Base-by-base conservation (phyloP, 2,113 vertebrate genomes). In the Grallaria varia region DNA sequence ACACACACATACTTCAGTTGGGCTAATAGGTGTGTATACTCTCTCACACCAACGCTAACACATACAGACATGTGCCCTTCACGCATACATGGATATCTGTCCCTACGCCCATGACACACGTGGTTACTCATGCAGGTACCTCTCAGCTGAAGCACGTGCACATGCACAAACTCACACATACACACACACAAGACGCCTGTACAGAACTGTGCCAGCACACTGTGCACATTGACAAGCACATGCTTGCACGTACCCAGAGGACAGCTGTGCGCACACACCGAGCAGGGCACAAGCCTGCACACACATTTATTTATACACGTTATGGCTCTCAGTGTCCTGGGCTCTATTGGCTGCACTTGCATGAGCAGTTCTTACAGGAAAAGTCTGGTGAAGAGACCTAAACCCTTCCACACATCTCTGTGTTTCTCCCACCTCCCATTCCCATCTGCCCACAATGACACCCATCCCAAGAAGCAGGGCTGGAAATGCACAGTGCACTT, bases 401-500 rank as follows among this genome's bases (percentile, higher is more conserved):
- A 89, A 87, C n/a, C 33, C 56, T 89, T 60, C 4, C 8, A 81
- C 53, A 60, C 40, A 30, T 23, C 49, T 80, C 64, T 63, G 15
- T 33, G 20, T 66, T 56, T 95, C 79, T 84, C 91, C 90, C 93
- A 85, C 89, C 90, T 94, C 95, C 95, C 90, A 22, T 69, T 62
- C 80, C 92, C 55, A 5, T 79, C 89, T 95, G 74, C 60, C 87
- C 87, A 37, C 16, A 1, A 44, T 7, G 35, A 93, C 59, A 88
- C 91, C 87, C 86, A 49, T 92, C 95, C 82, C 50, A 92, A 79
- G 94, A 63, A 83, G 86, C 72, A 85, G 90, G 90, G 68, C 63
- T 88, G 73, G 64, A 88, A 91, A 78, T 2, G 67, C 62, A 87
- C 79, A 67, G 33, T 0, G 22, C 84, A 72, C 59, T 87, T 91